Conservation (phyloP, 2,113 vertebrate genomes). For the Jacana jacana region DNA sequence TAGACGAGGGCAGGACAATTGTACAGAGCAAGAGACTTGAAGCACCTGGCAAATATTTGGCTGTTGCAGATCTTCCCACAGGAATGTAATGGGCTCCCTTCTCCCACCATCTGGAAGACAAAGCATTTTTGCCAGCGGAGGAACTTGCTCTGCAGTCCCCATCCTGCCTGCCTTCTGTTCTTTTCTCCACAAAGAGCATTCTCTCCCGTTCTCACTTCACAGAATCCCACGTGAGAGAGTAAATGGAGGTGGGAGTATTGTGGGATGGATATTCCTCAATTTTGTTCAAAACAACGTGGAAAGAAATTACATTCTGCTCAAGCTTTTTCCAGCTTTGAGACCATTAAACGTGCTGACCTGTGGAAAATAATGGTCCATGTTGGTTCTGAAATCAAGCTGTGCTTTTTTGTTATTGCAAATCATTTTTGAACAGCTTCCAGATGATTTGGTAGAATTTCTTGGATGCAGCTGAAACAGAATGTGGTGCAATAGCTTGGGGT, state of each 20-base stretch:
- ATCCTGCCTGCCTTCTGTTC: conserved; percentile 45
- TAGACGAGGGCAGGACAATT: conserved; percentile 6
- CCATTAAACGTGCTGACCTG: not conserved
- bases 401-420: not conserved
- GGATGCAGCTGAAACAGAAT: not conserved
- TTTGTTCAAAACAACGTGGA: not conserved
- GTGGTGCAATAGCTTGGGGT: not conserved
- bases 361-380: not conserved
- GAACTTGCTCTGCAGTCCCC: conserved; percentile 9
- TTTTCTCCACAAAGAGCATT: not conserved
- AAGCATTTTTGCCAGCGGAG: conserved; percentile 37
- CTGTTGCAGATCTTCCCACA: conserved; percentile 14
- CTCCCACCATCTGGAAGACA: conserved; percentile 46
- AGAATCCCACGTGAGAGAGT: not conserved
- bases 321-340: not conserved
- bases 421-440: not conserved
- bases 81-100: conserved; percentile 26
- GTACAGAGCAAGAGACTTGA: not conserved
- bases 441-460: not conserved
- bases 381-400: not conserved
- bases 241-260: not conserved
- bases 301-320: not conserved
- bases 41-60: conserved; percentile 52
- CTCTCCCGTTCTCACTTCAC: not conserved
- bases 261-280: not conserved